phyloP scores from a whole-genome alignment of 2,888 invertebrate species.

The Sialis fuliginosa region DNA sequence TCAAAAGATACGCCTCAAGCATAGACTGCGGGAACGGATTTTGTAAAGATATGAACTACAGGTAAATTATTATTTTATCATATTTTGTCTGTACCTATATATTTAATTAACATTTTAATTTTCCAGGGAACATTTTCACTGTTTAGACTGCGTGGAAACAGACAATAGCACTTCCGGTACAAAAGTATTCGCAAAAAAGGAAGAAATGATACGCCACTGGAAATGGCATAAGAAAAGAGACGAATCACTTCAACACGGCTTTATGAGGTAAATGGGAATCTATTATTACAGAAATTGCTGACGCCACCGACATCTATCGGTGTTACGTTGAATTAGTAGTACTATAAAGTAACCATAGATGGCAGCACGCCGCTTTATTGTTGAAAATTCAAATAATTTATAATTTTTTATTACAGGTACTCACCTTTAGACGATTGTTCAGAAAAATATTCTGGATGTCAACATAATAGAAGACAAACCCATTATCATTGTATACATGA shows the following conservation, averaged over 20 bases:
- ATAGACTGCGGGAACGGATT: slow-evolving; percentile 69
- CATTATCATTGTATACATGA: slow-evolving; percentile 96
- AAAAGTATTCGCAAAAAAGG: slow-evolving; percentile 90
- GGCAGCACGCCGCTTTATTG: too few species aligned
- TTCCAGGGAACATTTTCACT: slow-evolving; percentile 84
- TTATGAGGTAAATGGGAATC: slow-evolving; percentile 34
- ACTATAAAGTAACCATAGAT: too few species aligned
- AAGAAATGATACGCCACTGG: slow-evolving; percentile 96
- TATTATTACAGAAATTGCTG: not conserved
- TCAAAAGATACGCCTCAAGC: slow-evolving; percentile 66
- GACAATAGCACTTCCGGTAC: slow-evolving; percentile 24
- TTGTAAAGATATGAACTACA: slow-evolving; percentile 76
- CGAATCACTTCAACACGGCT: slow-evolving; percentile 89
- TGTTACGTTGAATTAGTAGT: not conserved
- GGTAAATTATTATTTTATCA: slow-evolving; percentile 18
- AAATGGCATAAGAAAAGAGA: slow-evolving; percentile 99
- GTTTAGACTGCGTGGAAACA: slow-evolving; percentile 55
- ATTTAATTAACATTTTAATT: slow-evolving; percentile 4
- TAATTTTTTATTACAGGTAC: slow-evolving; percentile 38
- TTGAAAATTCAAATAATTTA: slow-evolving; percentile 7
- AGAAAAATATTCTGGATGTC: slow-evolving; percentile 67
- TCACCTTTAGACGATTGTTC: slow-evolving; percentile 91
- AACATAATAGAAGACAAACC: slow-evolving; percentile 85
- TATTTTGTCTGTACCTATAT: not conserved
- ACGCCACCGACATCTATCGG: not conserved